phyloP scores from a whole-genome alignment of 2,888 invertebrate species.

The Minunthozetes semirufus region DNA sequence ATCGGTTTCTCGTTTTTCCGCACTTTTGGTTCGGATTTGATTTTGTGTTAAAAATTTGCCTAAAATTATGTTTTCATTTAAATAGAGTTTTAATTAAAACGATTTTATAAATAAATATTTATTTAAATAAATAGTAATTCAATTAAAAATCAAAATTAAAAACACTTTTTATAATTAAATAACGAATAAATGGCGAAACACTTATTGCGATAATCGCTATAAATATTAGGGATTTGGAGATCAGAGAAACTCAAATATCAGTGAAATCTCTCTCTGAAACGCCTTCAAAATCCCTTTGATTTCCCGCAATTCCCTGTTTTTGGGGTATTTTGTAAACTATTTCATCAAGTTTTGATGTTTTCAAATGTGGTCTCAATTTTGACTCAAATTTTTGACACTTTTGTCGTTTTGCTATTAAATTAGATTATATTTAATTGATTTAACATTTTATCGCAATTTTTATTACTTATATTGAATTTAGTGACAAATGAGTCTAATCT shows the following conservation, averaged over 20 bases:
- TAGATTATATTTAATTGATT: no score
- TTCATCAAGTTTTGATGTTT: no score
- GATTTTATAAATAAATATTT: not conserved
- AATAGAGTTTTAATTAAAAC: not conserved
- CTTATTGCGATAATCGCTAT: not conserved
- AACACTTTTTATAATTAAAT: not conserved
- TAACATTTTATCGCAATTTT: no score
- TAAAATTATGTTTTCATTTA: not conserved
- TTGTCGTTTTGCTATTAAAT: no score
- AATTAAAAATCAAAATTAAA: no score
- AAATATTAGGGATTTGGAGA: not conserved
- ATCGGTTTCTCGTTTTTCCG: not conserved
- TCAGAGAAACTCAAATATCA: not conserved
- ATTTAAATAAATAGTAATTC: not conserved
- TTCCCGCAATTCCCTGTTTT: not conserved
- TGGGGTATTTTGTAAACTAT: no score
- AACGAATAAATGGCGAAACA: conserved; percentile 13
- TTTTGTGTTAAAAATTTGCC: not conserved
- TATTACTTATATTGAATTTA: no score
- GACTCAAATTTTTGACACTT: no score
- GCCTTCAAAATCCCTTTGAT: not conserved
- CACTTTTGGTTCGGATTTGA: not conserved
- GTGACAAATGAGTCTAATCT: no score
- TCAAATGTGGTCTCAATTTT: no score
- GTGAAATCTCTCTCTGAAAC: no score